Base-by-base conservation (phyloP, 2,888 invertebrate genomes). In the Rhingia rostrata region DNA sequence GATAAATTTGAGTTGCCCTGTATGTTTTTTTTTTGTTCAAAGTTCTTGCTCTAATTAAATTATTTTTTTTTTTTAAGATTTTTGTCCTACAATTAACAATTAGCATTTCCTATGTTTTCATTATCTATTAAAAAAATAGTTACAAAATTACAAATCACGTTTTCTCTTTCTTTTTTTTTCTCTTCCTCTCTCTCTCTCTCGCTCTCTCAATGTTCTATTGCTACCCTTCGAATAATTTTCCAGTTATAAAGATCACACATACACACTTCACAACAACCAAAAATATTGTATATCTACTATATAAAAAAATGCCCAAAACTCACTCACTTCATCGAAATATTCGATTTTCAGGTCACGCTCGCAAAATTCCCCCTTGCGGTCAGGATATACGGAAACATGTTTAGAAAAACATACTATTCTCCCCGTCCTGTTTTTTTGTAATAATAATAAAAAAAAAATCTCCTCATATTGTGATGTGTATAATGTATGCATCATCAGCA, bases 261-360 rank as follows among this genome's bases (percentile, higher is more conserved):
- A 67, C 60, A 84, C 74, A 80, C 84, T 80, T 80, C 84, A 84
- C 79, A 80, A 39, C 12, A 61, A 5, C 30, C 30, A 64, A 10
- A 37, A 56, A 47, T 47, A 58, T 70, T 70, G 51, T 81, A 77
- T 66, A 82, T 61, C 47, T 61, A 60, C 61, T 49, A 49, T 63
- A 53, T 47, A 30, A 56, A 70, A 41, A 58, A 60, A 63, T 60
- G 75, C 67, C 49, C 33, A 33, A 73, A 84, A 66, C 43, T 61
- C 41, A 83, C 60, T 83, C 37, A 80, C 84, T 80, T 84, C 80
- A 84, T 84, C 84, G 84, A 84, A 80, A 84, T 84, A 75, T 84
- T 84, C 84, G 84, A 84, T 84, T 84, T 84, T 84, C 84, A 84
- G 84, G 80, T 84, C 60, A 78, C 73, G 78, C 66, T 73, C 61